Conservation (phyloP, 2,113 vertebrate genomes). For the Aphyosemion australe region DNA sequence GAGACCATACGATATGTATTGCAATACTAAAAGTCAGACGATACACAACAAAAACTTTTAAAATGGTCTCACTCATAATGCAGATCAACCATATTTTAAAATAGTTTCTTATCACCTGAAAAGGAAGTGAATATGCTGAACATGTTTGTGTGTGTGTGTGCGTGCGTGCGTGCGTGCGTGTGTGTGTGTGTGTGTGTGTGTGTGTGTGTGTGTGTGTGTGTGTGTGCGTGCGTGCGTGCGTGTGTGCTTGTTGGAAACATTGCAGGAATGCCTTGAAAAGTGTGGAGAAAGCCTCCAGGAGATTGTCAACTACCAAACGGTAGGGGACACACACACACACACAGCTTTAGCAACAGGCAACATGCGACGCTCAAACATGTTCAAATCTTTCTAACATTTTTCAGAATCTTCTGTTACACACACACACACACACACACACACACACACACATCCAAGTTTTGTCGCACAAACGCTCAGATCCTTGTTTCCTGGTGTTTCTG, state of each 20-base stretch:
- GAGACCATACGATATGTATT: constrained; percentile 21
- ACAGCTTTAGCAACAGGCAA: constrained; percentile 17
- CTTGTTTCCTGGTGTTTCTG: constrained; percentile 47
- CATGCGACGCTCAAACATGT: constrained; percentile 32
- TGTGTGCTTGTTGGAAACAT: constrained; percentile 4
- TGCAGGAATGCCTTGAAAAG: constrained; percentile 89
- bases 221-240: constrained; percentile 21
- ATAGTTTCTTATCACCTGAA: constrained; percentile 4
- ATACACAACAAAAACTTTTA: too few species aligned
- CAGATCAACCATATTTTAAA: not conserved
- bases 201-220: not conserved
- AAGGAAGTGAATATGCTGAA: not conserved
- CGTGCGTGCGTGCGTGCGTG: constrained; percentile 21
- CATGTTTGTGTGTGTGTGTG: not conserved
- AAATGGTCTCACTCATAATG: not conserved
- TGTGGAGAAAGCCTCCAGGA: constrained; percentile 96
- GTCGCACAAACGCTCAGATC: constrained; percentile 44
- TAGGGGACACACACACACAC: constrained; percentile 71
- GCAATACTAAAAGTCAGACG: too few species aligned
- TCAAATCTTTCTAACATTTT: constrained; percentile 40
- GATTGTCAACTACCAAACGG: constrained; percentile 96
- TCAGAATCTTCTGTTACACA: constrained; percentile 21
- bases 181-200: too few species aligned
- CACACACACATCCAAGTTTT: constrained; percentile 10
- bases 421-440: too few species aligned